A percentile compares a stretch with the other conserved stretches of the same genome.
Conservation (phyloP, 1,140 invertebrate species). For the Aphidius gifuensis region DNA sequence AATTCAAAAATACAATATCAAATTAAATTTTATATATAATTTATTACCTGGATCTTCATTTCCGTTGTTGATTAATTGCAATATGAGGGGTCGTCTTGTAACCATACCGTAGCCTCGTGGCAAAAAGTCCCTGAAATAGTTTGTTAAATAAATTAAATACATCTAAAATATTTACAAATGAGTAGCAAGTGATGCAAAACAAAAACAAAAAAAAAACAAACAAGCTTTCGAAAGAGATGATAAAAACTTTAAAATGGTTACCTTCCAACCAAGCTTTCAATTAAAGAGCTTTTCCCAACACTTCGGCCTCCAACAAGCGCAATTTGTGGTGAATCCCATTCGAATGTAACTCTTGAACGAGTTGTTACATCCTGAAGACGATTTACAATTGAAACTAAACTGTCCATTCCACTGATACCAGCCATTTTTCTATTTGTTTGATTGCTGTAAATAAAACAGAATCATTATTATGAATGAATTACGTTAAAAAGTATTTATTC, state of each 20-base stretch:
- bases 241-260: constrained; percentile 57
- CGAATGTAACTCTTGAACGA: constrained; percentile 93
- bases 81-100: constrained; percentile 91
- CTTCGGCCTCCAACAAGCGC: constrained; percentile 99
- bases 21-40: background rate
- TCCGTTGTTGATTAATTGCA: constrained; percentile 85
- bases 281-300: constrained; percentile 97
- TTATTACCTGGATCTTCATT: constrained; percentile 11
- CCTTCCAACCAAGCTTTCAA: constrained; percentile 99
- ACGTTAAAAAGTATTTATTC: too few relatives aligned
- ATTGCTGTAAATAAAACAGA: too few relatives aligned
- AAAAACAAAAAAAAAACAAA: too few relatives aligned
- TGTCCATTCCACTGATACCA: constrained; percentile 93
- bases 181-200: too few relatives aligned
- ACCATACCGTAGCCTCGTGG: constrained; percentile 97
- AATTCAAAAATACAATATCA: background rate
- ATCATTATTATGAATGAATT: too few relatives aligned
- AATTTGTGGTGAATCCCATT: constrained; percentile 98
- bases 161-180: too few relatives aligned
- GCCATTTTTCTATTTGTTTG: constrained; percentile 58
- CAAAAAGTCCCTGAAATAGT: constrained; percentile 83
- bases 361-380: constrained; percentile 99
- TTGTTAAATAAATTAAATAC: constrained; percentile 15
- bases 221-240: background rate
- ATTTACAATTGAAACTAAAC: constrained; percentile 97